These are phyloP conservation scores for Odontomachus brunneus DNA, from an alignment of 1,140 invertebrate genomes.

Conservation along the genomic window DNA sequence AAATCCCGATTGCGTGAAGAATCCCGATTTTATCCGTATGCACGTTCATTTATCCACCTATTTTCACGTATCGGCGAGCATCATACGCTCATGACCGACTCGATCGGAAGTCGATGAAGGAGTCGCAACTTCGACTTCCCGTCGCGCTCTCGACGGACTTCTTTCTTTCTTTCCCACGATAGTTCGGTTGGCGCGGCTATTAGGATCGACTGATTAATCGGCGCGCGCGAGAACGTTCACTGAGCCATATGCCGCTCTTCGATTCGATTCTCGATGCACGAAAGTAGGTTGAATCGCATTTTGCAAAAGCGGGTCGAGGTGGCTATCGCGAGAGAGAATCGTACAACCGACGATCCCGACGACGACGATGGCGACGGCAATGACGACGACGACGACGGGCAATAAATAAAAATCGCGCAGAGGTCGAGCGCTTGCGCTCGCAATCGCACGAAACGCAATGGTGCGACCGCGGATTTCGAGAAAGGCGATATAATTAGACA, in stretches of 20 bases:
- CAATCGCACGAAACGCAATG: not conserved
- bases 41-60: not conserved
- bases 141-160: too few relatives aligned
- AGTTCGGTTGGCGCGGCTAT: not conserved
- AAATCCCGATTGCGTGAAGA: not conserved
- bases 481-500: conserved; percentile 42
- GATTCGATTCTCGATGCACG: conserved; percentile 58
- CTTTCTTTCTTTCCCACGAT: too few relatives aligned
- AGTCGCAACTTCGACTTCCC: too few relatives aligned
- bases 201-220: conserved; percentile 10
- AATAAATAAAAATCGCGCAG: conserved; percentile 28
- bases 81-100: too few relatives aligned
- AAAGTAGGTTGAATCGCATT: conserved; percentile 74
- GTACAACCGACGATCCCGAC: conserved; percentile 2
- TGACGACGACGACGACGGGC: not conserved
- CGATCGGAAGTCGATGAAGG: too few relatives aligned
- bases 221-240: not conserved
- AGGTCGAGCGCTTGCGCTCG: not conserved
- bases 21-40: too few relatives aligned
- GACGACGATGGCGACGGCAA: too few relatives aligned
- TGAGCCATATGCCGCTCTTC: not conserved
- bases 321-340: conserved; percentile 50
- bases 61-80: too few relatives aligned
- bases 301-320: conserved; percentile 77
- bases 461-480: conserved; percentile 23